Evolutionary conservation across 1,140 invertebrate genomes (phyloP).

Genomic region (Lerema accius): DNA sequence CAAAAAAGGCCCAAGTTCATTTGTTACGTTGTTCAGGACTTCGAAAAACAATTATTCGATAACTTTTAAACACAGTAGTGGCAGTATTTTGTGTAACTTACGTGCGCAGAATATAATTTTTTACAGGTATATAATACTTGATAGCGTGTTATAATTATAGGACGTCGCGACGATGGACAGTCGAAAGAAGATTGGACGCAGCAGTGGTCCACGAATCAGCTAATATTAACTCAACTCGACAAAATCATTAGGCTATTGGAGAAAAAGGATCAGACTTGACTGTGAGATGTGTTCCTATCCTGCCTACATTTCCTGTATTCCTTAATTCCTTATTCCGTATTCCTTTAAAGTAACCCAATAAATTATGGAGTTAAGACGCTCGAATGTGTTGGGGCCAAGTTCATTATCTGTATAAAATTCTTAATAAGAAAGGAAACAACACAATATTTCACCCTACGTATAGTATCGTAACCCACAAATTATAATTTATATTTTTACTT

Average conservation of each 20-base stretch:
- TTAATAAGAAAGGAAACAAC: no score
- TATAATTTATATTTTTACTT: no score
- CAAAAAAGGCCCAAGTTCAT: no score
- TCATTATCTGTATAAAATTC: no score
- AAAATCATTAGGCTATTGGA: constrained; percentile 63
- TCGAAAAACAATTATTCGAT: no score
- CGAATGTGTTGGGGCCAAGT: not conserved
- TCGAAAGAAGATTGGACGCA: not conserved
- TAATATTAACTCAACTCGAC: constrained; percentile 51
- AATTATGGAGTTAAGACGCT: not conserved
- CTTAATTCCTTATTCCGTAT: not conserved
- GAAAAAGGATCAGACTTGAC: constrained; percentile 58
- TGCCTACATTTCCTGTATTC: not conserved
- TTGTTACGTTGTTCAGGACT: no score
- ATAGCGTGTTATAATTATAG: not conserved
- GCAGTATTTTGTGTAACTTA: no score
- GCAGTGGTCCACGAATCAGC: constrained; percentile 37
- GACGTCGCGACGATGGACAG: not conserved
- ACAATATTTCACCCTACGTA: no score
- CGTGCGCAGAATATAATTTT: no score
- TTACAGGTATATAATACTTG: no score
- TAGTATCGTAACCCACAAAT: no score
- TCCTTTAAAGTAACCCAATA: not conserved
- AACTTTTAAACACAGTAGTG: no score
- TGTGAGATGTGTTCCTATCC: constrained; percentile 19